Evolutionary conservation across 2,888 invertebrate species (phyloP), one percentile per base, ranked within the genome.

Genomic region (Aspidapion aeneum): DNA sequence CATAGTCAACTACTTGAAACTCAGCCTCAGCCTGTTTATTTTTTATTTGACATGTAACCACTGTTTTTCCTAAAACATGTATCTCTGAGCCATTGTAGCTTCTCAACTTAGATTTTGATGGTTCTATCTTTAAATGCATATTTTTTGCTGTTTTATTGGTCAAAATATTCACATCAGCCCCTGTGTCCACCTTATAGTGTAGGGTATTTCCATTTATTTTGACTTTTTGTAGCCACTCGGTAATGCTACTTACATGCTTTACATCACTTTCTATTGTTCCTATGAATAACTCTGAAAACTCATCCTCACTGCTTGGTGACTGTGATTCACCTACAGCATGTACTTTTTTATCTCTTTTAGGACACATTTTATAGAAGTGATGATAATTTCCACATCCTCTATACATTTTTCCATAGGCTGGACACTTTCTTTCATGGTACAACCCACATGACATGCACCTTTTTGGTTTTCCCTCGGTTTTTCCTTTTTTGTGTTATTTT

Each of bases 331-430:
- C 35, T 35, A 7, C 5, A 3, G 3, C 3, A 3, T 35, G 35
- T 35, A 7, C 35, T 3, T 7, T 7, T 35, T 35, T 35, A 12
- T 35, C 12, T 35, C n/a, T 35, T 35, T 3, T 12, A 35, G 35
- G 35, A 35, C 35, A 35, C 35, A 35, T 35, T 35, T 7, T 12
- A 35, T 12, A 20, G 21, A 60, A 19, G 7, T 52, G 18, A 18
- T 60, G n/a, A 60, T 21, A 18, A 54, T 60, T 21, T 54, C 52
- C 2, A 60, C 60, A 22, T 54, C 21, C 48, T 5, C 17, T 3
- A 20, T 19, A 61, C 49, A 35, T 21, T 61, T 61, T 21, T 48
- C 49, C 56, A 22, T 61, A 55, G 18, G 61, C 61, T 18, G 61
- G 56, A 56, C 61, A 60, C 20, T 60, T 18, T n/a, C 18, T 17